Evolutionary conservation across 2,113 vertebrate species (phyloP).

Genomic region (Myotis davidii): DNA sequence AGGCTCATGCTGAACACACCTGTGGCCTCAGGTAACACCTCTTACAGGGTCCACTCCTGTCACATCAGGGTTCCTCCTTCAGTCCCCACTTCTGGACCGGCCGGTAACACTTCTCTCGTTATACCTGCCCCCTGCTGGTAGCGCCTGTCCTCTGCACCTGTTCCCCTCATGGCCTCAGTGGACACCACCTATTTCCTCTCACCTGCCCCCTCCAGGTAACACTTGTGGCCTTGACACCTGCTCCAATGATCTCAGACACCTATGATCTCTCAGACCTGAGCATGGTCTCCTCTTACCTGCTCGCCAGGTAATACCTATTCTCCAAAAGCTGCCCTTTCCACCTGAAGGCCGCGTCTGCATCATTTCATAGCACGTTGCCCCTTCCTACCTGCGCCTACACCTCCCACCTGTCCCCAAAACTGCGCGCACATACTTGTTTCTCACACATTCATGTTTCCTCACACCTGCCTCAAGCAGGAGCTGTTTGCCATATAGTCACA

Average conservation of each 20-base stretch:
- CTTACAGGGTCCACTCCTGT: not conserved
- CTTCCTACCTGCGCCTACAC: not conserved
- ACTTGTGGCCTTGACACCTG: not conserved
- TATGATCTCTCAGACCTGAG: not conserved
- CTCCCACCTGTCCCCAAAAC: not conserved
- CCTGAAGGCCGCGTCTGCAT: not conserved
- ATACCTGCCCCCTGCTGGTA: not conserved
- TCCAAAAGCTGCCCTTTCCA: not conserved
- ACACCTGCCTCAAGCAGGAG: not conserved
- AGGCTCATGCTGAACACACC: conserved; percentile 9
- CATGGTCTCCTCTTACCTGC: not conserved
- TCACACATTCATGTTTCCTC: not conserved
- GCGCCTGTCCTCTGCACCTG: not conserved
- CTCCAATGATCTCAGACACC: not conserved
- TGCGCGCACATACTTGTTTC: not conserved
- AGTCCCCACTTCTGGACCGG: not conserved
- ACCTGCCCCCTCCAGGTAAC: not conserved
- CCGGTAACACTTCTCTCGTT: not conserved
- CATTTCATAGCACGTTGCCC: not conserved
- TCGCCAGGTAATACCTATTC: not conserved
- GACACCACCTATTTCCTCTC: not conserved
- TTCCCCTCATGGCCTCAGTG: not conserved
- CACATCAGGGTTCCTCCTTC: not conserved
- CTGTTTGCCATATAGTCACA: not conserved
- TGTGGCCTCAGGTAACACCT: conserved; percentile 66